Conservation (phyloP, 2,888 invertebrate species). For the Megastigmus dorsalis region DNA sequence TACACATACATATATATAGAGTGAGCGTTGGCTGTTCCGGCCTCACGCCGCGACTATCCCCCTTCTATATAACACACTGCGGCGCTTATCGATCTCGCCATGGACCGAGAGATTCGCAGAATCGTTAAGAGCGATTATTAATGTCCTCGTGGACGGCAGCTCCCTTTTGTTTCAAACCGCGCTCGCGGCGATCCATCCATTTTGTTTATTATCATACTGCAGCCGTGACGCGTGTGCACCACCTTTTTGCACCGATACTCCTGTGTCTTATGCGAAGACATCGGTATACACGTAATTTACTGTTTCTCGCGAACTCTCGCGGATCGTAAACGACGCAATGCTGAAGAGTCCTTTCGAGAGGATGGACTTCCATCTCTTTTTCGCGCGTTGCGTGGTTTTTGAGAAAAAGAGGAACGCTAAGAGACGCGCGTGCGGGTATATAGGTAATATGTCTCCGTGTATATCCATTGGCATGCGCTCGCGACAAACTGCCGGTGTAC, state of each 20-base stretch:
- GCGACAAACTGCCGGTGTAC: constrained; percentile 11
- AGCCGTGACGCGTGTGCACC: too few relatives aligned
- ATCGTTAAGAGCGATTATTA: constrained; percentile 39
- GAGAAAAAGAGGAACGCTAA: constrained; percentile 5
- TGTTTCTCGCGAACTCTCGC: too few relatives aligned
- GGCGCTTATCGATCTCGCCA: constrained; percentile 39
- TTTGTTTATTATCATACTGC: too few relatives aligned
- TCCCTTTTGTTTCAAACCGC: constrained; percentile 19
- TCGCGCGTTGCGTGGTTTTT: constrained; percentile 24
- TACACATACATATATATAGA: not conserved
- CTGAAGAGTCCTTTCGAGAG: too few relatives aligned
- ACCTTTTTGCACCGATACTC: not conserved
- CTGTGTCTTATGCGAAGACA: too few relatives aligned
- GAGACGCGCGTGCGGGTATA: not conserved
- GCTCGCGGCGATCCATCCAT: too few relatives aligned
- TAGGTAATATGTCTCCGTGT: too few relatives aligned
- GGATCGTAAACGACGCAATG: too few relatives aligned
- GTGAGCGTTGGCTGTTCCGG: too few relatives aligned
- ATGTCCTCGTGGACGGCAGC: constrained; percentile 29
- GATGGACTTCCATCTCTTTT: too few relatives aligned
- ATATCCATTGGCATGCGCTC: constrained; percentile 3
- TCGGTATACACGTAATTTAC: too few relatives aligned
- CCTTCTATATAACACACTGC: not conserved
- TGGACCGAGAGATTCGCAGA: constrained; percentile 40
- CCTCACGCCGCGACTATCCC: not conserved